Percentiles rank a stretch among this genome's conserved stretches.
These are phyloP conservation scores for Cerastis rubricosa DNA, from an alignment of 2,888 invertebrate genomes.

Conservation along the genomic window DNA sequence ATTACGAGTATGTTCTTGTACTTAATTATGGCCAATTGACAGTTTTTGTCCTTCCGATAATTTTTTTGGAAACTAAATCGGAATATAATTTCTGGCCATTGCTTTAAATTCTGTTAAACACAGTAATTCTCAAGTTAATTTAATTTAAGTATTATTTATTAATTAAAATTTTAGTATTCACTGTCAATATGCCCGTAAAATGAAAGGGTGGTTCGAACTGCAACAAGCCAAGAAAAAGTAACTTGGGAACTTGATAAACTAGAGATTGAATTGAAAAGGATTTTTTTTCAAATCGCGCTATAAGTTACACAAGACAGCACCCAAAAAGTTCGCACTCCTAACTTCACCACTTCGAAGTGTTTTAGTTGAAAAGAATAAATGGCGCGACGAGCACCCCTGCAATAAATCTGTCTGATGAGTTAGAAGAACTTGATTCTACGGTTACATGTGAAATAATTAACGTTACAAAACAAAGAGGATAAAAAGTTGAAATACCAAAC, in stretches of 20 bases:
- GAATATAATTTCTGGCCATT: constrained; percentile 12
- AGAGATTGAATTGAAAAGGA: too few species aligned
- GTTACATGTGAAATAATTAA: too few species aligned
- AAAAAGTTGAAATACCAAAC: background rate
- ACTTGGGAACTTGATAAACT: too few species aligned
- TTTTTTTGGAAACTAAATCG: constrained; percentile 2
- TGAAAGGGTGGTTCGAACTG: background rate
- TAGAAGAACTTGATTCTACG: background rate
- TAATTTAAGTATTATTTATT: background rate
- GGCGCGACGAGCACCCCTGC: background rate
- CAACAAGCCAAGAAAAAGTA: background rate
- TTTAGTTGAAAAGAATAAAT: background rate
- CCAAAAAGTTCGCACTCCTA: too few species aligned
- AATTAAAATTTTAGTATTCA: background rate
- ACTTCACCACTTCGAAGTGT: background rate
- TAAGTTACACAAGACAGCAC: too few species aligned
- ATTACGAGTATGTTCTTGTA: constrained; percentile 16
- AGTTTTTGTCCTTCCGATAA: background rate
- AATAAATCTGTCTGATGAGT: background rate
- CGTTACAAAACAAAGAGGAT: too few species aligned
- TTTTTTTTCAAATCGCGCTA: too few species aligned
- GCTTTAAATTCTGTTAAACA: background rate
- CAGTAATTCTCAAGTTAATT: background rate
- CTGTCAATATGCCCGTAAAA: background rate
- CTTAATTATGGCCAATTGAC: background rate